Percentiles rank a stretch among this genome's conserved stretches.
Conservation (phyloP, 2,113 vertebrate species). For the Perccottus glenii region DNA sequence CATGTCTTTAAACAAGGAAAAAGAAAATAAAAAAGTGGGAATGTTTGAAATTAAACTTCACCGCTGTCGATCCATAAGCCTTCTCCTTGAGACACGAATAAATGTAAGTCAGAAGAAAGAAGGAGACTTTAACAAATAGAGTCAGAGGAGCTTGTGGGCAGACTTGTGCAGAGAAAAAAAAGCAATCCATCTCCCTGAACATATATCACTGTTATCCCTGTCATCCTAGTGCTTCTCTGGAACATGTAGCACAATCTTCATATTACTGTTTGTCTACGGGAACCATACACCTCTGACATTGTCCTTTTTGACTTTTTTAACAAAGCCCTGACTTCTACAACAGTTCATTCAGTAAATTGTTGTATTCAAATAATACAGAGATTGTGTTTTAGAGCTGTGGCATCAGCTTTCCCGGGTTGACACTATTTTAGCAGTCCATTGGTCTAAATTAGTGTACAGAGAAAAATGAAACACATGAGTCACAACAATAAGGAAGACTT, state of each 20-base stretch:
- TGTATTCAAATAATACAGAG: background rate
- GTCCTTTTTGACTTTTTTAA: conserved; percentile 56
- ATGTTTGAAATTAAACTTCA: conserved; percentile 53
- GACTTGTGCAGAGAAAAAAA: conserved; percentile 52
- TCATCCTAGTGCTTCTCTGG: conserved; percentile 45
- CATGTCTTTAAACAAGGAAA: conserved; percentile 15
- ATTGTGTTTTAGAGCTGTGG: no score
- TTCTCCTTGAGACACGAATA: conserved; percentile 51
- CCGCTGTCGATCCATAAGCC: conserved; percentile 13
- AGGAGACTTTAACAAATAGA: conserved; percentile 73
- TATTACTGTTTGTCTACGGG: conserved; percentile 50
- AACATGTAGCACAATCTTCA: conserved; percentile 66
- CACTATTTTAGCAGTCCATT: no score
- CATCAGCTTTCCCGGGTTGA: no score
- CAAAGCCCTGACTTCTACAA: background rate
- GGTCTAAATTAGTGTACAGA: no score
- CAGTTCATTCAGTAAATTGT: background rate
- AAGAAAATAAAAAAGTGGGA: conserved; percentile 21
- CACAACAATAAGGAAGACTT: no score
- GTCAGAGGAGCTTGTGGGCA: conserved; percentile 48
- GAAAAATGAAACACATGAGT: no score
- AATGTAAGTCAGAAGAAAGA: conserved; percentile 51
- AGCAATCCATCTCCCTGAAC: conserved; percentile 69
- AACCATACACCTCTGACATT: conserved; percentile 37
- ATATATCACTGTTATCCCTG: conserved; percentile 70